Percentiles rank a stretch among this genome's conserved stretches.
Conservation (phyloP, 2,888 invertebrate species). For the Axea sp. region DNA sequence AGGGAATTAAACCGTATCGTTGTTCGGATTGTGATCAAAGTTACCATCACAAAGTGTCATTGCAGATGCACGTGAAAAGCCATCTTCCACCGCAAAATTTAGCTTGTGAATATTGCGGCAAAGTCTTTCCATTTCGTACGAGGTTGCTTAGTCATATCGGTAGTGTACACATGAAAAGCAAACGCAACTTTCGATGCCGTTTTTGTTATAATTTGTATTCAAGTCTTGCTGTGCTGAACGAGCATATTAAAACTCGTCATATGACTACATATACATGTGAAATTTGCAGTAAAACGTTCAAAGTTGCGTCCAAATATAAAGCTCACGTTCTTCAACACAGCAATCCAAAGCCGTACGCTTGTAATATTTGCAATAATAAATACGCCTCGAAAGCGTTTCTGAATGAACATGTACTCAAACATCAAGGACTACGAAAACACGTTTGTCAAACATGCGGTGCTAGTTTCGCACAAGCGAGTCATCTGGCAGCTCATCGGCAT, state of each 20-base stretch:
- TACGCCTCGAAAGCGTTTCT: conserved; percentile 78
- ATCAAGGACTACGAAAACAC: conserved; percentile 77
- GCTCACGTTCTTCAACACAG: conserved; percentile 77
- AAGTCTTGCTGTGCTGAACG: conserved; percentile 76
- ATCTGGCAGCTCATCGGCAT: conserved; percentile 77
- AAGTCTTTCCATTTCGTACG: conserved; percentile 77
- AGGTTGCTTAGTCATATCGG: conserved; percentile 76
- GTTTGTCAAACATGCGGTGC: conserved; percentile 77
- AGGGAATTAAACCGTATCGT: conserved; percentile 76
- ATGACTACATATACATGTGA: conserved; percentile 77
- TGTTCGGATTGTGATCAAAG: conserved; percentile 76
- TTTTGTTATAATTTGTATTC: conserved; percentile 78
- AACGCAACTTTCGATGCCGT: conserved; percentile 76
- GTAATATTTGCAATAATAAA: conserved; percentile 76
- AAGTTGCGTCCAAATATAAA: conserved; percentile 77
- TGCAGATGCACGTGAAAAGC: conserved; percentile 78
- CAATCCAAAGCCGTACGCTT: conserved; percentile 77
- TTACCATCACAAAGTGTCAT: conserved; percentile 78
- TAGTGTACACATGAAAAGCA: conserved; percentile 77
- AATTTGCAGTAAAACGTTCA: conserved; percentile 76
- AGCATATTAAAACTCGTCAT: conserved; percentile 77
- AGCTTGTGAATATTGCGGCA: conserved; percentile 78
- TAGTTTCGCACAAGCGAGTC: conserved; percentile 77
- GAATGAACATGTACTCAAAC: conserved; percentile 77
- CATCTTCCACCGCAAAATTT: conserved; percentile 77